Evolutionary conservation across 2,113 vertebrate genomes (phyloP).

Genomic region (Petroica traversi): DNA sequence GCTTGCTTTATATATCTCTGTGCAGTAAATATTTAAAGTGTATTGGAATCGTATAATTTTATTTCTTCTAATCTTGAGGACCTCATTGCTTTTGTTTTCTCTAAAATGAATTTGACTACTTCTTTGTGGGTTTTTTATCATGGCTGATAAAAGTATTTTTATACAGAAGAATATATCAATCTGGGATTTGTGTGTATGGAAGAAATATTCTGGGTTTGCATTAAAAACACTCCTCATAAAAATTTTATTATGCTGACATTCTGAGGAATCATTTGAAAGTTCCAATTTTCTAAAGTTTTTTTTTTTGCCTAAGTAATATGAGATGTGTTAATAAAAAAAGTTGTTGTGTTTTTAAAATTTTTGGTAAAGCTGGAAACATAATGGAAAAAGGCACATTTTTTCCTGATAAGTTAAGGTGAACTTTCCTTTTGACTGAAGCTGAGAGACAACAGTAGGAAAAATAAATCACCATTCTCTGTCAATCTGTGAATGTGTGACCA

Average conservation of each 20-base stretch:
- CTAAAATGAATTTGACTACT: not conserved
- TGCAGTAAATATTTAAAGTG: not conserved
- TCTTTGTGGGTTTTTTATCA: rapidly evolving
- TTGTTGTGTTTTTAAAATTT: not conserved
- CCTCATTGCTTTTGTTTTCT: not conserved
- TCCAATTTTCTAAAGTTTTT: not conserved
- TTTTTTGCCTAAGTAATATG: not conserved
- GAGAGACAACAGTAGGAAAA: not conserved
- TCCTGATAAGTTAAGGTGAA: not conserved
- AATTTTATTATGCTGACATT: not conserved
- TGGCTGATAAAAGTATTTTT: not conserved
- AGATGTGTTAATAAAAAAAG: not conserved
- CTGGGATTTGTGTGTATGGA: not conserved
- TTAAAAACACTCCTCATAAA: not conserved
- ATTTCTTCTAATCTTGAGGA: not conserved
- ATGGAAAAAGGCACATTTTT: not conserved
- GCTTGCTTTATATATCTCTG: not conserved
- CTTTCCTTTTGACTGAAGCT: not conserved
- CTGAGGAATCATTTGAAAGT: not conserved
- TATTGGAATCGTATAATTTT: not conserved
- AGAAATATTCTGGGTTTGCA: not conserved
- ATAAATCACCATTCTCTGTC: not conserved
- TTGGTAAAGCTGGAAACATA: not conserved
- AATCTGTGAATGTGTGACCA: rapidly evolving
- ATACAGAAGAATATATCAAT: not conserved